Base-by-base conservation (phyloP, 2,113 vertebrate species). In the Poicephalus gulielmi region DNA sequence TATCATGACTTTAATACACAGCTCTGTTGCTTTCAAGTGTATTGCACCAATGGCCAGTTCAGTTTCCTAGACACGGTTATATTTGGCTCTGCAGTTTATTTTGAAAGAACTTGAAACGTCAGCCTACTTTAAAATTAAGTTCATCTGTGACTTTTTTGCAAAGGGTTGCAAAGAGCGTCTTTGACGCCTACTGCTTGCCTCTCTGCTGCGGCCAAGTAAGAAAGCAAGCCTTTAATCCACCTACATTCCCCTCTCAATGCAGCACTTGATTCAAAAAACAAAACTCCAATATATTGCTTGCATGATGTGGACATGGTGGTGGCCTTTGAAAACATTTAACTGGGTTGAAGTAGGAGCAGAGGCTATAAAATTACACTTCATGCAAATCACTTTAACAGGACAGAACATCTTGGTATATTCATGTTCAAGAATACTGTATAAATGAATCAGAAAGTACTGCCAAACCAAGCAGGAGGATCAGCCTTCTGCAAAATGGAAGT, bases 211-310 rank as follows among this genome's bases (percentile, higher is more conserved):
- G 94, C 88, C 92, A 93, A 89, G 71, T 70, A 88, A 5, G 19
- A 89, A 95, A 97, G 91, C 6, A 6, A 94, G n/a, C 69, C 70
- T 83, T 83, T 75, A 68, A 95, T 71, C 46, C 80, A 86, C 66
- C 35, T 83, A 82, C 25, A 4, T 76, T 83, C 23, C 67, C 46
- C n/a, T 88, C 77, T 88, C 13, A 63, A 64, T 62, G 81, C 47
- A 63, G 63, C 8, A 7, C 28, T 95, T 76, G 62, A 71, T 75
- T 71, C 44, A 47, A 69, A 55, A 83, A 39, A 10, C 77, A 64
- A 80, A 75, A 82, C 43, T 86, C 60, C 59, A 46, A 20, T 39
- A 52, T 44, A 87, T n/a, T 71, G n/a, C 74, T 75, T 95, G 67
- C 66, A 94, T 1, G 1, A 43, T 50, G 79, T 37, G 84, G 31